A percentile compares a stretch with the other conserved stretches of the same genome.
Evolutionary conservation across 2,888 invertebrate genomes (phyloP).

Genomic region (Ophion obscuratus): DNA sequence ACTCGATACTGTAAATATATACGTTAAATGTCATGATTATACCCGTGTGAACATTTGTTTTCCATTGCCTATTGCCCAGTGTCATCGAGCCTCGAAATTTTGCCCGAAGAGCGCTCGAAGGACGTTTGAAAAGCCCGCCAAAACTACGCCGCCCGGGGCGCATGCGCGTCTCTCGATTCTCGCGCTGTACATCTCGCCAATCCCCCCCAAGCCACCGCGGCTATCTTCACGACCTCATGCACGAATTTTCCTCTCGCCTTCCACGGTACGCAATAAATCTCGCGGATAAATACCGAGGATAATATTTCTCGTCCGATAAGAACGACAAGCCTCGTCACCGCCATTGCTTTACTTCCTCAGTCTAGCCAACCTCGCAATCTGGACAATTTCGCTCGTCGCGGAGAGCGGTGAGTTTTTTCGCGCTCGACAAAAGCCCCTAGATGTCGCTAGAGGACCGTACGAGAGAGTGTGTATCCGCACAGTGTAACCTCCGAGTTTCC

Average conservation of each 20-base stretch:
- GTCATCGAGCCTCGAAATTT: too few relatives aligned
- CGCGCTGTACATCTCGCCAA: not conserved
- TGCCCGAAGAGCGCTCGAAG: too few relatives aligned
- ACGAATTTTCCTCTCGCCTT: not conserved
- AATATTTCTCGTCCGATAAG: not conserved
- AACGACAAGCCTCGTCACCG: not conserved
- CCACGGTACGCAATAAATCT: not conserved
- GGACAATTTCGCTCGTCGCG: conserved; percentile 6
- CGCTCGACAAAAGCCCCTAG: conserved; percentile 11
- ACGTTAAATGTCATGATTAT: not conserved
- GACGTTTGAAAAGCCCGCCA: conserved; percentile 6
- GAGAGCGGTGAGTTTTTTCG: conserved; percentile 11
- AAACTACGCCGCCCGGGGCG: not conserved
- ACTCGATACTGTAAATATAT: conserved; percentile 7
- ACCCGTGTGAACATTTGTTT: not conserved
- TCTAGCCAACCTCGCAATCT: conserved; percentile 4
- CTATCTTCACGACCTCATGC: not conserved
- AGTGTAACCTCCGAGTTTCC: conserved; percentile 68
- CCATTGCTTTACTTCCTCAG: not conserved
- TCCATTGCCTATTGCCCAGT: too few relatives aligned
- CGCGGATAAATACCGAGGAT: not conserved
- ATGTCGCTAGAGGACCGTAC: conserved; percentile 38
- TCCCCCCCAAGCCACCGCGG: too few relatives aligned
- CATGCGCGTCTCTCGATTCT: not conserved
- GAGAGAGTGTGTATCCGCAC: conserved; percentile 25